Percentiles rank a stretch among this genome's conserved stretches.
Conservation (phyloP, 2,888 invertebrate species). For the Pseudolycoriella hygida region DNA sequence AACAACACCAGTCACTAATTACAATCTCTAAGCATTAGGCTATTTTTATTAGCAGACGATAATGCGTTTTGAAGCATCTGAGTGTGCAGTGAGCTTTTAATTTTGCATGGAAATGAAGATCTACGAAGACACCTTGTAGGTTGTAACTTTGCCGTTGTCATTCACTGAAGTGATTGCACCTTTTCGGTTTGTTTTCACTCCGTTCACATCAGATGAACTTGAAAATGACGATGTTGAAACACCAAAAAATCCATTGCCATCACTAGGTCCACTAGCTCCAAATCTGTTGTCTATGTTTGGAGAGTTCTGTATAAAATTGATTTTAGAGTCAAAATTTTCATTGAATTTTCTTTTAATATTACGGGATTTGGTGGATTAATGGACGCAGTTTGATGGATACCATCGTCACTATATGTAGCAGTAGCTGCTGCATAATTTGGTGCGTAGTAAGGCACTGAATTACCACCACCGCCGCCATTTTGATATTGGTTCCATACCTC, state of each 20-base stretch:
- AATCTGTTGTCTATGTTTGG: constrained; percentile 33
- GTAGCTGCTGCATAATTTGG: constrained; percentile 34
- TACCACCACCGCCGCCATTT: background rate
- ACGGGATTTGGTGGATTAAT: constrained; percentile 44
- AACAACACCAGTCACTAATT: no score
- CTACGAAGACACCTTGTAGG: constrained; percentile 26
- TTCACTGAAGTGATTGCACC: constrained; percentile 48
- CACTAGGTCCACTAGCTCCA: constrained; percentile 14
- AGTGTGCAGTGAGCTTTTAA: no score
- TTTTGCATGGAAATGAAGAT: no score
- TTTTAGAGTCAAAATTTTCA: background rate
- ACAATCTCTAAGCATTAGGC: no score
- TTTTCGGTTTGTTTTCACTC: constrained; percentile 34
- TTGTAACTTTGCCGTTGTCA: constrained; percentile 53
- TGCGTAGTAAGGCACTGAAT: constrained; percentile 14
- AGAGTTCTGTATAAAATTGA: constrained; percentile 24
- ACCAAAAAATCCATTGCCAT: constrained; percentile 23
- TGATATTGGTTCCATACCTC: constrained; percentile 2
- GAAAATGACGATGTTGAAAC: constrained; percentile 48
- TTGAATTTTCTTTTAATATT: constrained; percentile 19
- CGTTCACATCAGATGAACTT: constrained; percentile 38
- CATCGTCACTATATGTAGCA: constrained; percentile 35
- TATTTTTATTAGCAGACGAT: no score
- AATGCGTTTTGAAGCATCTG: no score
- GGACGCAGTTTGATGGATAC: constrained; percentile 36